These are phyloP conservation scores for Phlogophora meticulosa DNA, from an alignment of 2,888 invertebrate genomes.

Conservation along the genomic window DNA sequence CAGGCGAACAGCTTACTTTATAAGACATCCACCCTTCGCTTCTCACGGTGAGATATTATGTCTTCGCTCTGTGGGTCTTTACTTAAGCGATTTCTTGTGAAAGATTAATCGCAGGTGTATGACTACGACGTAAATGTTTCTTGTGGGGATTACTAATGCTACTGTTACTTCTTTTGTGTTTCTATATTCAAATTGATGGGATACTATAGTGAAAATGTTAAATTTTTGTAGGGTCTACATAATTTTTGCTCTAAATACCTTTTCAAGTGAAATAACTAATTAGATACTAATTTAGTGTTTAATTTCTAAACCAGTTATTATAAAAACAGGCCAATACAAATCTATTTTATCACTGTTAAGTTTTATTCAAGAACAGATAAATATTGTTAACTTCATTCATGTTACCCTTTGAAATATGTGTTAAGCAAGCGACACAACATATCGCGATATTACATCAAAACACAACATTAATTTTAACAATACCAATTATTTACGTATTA, in stretches of 20 bases:
- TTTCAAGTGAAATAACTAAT: background rate
- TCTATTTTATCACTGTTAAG: background rate
- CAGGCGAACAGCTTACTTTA: background rate
- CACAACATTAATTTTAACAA: slow-evolving; percentile 35
- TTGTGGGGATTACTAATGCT: slow-evolving; percentile 15
- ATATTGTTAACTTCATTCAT: background rate
- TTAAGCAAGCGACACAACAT: slow-evolving; percentile 45
- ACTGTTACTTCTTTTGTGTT: background rate
- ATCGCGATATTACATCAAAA: slow-evolving; percentile 44
- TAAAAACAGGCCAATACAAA: background rate
- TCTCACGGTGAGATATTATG: slow-evolving; percentile 25
- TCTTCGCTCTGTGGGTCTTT: slow-evolving; percentile 15
- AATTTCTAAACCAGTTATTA: background rate
- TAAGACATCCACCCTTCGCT: slow-evolving; percentile 7
- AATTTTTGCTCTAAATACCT: background rate
- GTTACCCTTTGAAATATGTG: background rate
- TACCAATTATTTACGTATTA: slow-evolving; percentile 14
- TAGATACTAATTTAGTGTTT: slow-evolving; percentile 20
- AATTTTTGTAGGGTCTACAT: background rate
- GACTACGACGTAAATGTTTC: slow-evolving; percentile 2
- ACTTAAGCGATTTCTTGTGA: slow-evolving; percentile 19
- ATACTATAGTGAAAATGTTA: background rate
- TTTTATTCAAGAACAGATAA: background rate
- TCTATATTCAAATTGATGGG: background rate
- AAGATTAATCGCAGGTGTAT: slow-evolving; percentile 34